Evolutionary conservation across 2,888 invertebrate species (phyloP).

Genomic region (Lasioglossum marginatum): DNA sequence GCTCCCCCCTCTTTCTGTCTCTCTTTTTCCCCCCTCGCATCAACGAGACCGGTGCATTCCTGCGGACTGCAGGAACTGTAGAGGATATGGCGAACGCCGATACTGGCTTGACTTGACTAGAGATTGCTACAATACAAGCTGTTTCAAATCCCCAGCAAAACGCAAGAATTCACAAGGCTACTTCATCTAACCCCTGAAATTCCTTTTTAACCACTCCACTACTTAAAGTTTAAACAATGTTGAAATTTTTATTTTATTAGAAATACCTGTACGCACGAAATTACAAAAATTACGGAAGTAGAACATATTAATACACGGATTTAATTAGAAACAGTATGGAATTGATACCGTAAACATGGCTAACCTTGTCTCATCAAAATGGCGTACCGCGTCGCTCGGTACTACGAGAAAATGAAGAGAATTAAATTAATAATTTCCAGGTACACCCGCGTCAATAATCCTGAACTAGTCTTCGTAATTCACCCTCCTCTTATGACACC

Average conservation of each 20-base stretch:
- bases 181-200: neutral
- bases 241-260: neutral
- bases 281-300: neutral
- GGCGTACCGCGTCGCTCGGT: neutral
- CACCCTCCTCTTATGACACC: neutral
- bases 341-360: neutral
- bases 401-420: neutral
- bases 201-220: neutral
- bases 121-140: slow-evolving; percentile 32
- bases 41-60: slow-evolving; percentile 56
- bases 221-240: too few species aligned
- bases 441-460: neutral
- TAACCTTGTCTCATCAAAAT: neutral
- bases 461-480: neutral
- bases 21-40: neutral
- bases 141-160: neutral
- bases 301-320: neutral
- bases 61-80: slow-evolving; percentile 46
- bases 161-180: neutral
- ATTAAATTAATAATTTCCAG: neutral
- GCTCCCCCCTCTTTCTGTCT: neutral
- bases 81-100: slow-evolving; percentile 45
- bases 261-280: too few species aligned
- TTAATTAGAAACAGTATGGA: neutral
- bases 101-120: slow-evolving; percentile 24